Percentiles rank a stretch among this genome's conserved stretches.
Evolutionary conservation across 2,113 vertebrate genomes (phyloP).

Genomic region (Beaufortia kweichowensis): DNA sequence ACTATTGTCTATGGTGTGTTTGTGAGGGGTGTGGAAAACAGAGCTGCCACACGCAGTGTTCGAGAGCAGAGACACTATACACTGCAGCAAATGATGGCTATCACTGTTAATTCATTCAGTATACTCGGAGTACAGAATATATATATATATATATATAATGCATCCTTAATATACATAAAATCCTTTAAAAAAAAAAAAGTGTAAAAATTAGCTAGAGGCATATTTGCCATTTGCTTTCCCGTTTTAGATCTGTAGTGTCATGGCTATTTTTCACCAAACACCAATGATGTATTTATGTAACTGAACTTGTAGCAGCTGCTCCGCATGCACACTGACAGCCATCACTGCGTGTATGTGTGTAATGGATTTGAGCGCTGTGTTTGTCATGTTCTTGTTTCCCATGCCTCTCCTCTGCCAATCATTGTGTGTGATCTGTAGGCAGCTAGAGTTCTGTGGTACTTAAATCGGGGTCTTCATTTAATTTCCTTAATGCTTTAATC

Average conservation of each 20-base stretch:
- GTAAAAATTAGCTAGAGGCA: background rate
- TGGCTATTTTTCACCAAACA: slow-evolving; percentile 7
- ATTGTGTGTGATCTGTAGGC: slow-evolving; percentile 94
- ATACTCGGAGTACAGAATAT: background rate
- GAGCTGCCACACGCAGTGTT: slow-evolving; percentile 69
- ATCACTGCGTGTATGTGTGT: slow-evolving; percentile 49
- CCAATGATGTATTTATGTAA: slow-evolving; percentile 32
- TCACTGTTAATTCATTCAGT: slow-evolving; percentile 20
- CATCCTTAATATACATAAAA: slow-evolving; percentile 1
- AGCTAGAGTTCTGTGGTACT: slow-evolving; percentile 88
- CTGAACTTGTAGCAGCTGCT: slow-evolving; percentile 22
- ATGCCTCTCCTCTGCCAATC: slow-evolving; percentile 87
- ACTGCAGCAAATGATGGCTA: slow-evolving; percentile 51
- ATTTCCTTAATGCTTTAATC: slow-evolving; percentile 63
- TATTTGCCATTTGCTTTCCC: slow-evolving; percentile 8
- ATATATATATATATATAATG: no score
- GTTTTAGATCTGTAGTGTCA: slow-evolving; percentile 13
- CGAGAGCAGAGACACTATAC: slow-evolving; percentile 42
- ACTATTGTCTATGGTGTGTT: slow-evolving; percentile 96
- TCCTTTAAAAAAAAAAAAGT: no score
- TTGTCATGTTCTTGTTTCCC: slow-evolving; percentile 84
- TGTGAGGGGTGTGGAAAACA: slow-evolving; percentile 87
- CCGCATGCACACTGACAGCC: slow-evolving; percentile 67
- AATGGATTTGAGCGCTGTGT: slow-evolving; percentile 58
- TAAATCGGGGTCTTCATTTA: slow-evolving; percentile 81